Percentiles rank a stretch among this genome's conserved stretches.
These are phyloP conservation scores for Podarcis siculus DNA, from an alignment of 2,797 vertebrate species.

Conservation along the genomic window DNA sequence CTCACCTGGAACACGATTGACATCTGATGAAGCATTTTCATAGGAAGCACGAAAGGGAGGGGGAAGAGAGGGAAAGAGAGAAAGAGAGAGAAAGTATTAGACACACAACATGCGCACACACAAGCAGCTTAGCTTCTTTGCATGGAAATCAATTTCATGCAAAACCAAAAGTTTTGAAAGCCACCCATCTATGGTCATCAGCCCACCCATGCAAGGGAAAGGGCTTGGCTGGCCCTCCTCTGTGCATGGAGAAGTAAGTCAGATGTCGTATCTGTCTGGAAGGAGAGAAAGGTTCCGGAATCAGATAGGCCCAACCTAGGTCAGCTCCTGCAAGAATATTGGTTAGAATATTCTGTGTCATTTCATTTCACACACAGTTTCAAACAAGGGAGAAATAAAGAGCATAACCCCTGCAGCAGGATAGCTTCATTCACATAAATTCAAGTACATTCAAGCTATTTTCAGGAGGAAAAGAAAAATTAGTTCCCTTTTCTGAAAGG, in stretches of 20 bases:
- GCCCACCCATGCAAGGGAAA: slow-evolving; percentile 79
- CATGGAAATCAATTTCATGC: slow-evolving; percentile 91
- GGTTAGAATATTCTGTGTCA: slow-evolving; percentile 74
- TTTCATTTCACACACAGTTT: slow-evolving; percentile 70
- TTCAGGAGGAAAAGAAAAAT: slow-evolving; percentile 50
- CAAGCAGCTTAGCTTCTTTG: slow-evolving; percentile 80
- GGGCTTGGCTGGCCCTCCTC: slow-evolving; percentile 67
- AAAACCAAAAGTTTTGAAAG: slow-evolving; percentile 79
- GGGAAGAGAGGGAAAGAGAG: slow-evolving; percentile 61
- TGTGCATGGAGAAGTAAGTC: slow-evolving; percentile 87
- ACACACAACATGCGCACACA: slow-evolving; percentile 70
- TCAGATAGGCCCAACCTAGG: slow-evolving; percentile 80
- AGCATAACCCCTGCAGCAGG: slow-evolving; percentile 34
- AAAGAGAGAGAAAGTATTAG: slow-evolving; percentile 82
- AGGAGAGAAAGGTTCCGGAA: slow-evolving; percentile 77
- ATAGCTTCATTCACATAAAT: slow-evolving; percentile 78
- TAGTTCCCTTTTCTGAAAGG: slow-evolving; percentile 66
- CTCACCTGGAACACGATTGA: slow-evolving; percentile 95
- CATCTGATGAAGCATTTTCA: slow-evolving; percentile 85
- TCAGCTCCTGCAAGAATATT: slow-evolving; percentile 81
- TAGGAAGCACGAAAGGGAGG: slow-evolving; percentile 70
- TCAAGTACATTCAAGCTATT: slow-evolving; percentile 72
- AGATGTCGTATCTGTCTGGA: slow-evolving; percentile 84
- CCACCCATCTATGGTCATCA: slow-evolving; percentile 70
- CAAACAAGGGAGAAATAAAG: slow-evolving; percentile 53